A percentile compares a stretch with the other conserved stretches of the same genome.
Conservation (phyloP, 2,888 invertebrate genomes). For the Rhodophaea formosa region DNA sequence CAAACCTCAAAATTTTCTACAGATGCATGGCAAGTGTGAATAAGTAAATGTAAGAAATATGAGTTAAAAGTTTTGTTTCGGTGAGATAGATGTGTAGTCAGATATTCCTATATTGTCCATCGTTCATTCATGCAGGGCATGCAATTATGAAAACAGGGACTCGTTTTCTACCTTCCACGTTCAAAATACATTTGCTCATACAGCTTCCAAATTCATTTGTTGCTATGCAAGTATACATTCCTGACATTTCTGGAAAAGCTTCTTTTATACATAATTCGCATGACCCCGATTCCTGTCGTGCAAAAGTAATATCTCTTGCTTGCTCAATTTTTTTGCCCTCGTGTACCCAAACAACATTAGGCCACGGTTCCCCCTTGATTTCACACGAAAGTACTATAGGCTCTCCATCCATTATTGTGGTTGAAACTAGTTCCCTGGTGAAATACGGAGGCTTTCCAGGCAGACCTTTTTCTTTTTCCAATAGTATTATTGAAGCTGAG, state of each 20-base stretch:
- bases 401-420: slow-evolving; percentile 94
- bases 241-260: slow-evolving; percentile 95
- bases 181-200: slow-evolving; percentile 87
- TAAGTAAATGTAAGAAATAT: slow-evolving; percentile 24
- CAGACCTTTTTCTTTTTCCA: slow-evolving; percentile 76
- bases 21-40: slow-evolving; percentile 66
- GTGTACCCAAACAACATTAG: slow-evolving; percentile 90
- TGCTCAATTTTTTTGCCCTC: slow-evolving; percentile 86
- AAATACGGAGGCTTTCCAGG: slow-evolving; percentile 85
- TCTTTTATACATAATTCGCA: slow-evolving; percentile 91
- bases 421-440: slow-evolving; percentile 85
- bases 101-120: slow-evolving; percentile 27
- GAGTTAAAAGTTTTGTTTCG: slow-evolving; percentile 30
- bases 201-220: slow-evolving; percentile 91
- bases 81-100: slow-evolving; percentile 31
- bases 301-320: slow-evolving; percentile 88
- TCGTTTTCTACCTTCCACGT: slow-evolving; percentile 88
- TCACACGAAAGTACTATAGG: slow-evolving; percentile 87
- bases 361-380: slow-evolving; percentile 89
- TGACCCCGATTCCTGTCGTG: slow-evolving; percentile 88
- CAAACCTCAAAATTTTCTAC: slow-evolving; percentile 43
- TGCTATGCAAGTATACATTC: slow-evolving; percentile 91
- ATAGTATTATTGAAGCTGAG: slow-evolving; percentile 86
- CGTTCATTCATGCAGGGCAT: slow-evolving; percentile 41
- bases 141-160: slow-evolving; percentile 42